Percentiles rank a stretch among this genome's conserved stretches.
These are phyloP conservation scores for Taphrorychus bicolor DNA, from an alignment of 2,888 invertebrate species.

Conservation along the genomic window DNA sequence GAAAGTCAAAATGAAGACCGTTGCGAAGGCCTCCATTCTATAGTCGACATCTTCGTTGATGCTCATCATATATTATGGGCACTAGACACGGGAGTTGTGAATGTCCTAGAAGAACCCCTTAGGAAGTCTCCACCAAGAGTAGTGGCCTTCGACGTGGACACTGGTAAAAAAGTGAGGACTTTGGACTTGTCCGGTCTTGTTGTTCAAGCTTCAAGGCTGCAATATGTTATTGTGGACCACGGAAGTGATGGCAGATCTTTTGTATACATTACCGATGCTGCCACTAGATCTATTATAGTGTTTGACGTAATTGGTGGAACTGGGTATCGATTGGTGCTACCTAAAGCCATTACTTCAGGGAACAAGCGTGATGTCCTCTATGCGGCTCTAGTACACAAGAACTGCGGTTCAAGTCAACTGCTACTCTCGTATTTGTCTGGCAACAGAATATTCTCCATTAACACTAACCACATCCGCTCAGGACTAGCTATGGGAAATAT, in stretches of 20 bases:
- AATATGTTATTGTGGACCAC: constrained; percentile 68
- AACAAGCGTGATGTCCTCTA: constrained; percentile 65
- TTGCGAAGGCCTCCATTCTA: constrained; percentile 75
- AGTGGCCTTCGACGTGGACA: constrained; percentile 65
- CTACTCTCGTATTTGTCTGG: constrained; percentile 68
- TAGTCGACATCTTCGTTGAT: constrained; percentile 70
- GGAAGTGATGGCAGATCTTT: constrained; percentile 61
- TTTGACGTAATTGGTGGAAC: constrained; percentile 62
- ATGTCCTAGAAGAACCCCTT: constrained; percentile 66
- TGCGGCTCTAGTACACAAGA: constrained; percentile 63
- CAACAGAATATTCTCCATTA: constrained; percentile 65
- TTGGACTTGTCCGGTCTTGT: constrained; percentile 65
- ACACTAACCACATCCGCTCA: constrained; percentile 62
- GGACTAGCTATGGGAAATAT: constrained; percentile 65
- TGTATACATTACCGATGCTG: constrained; percentile 63
- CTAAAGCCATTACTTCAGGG: constrained; percentile 60
- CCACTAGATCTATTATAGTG: constrained; percentile 60
- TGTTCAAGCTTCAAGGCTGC: constrained; percentile 63
- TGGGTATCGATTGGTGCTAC: constrained; percentile 67
- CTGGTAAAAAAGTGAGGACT: constrained; percentile 66
- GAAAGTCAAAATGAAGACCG: constrained; percentile 75
- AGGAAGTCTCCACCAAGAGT: constrained; percentile 68
- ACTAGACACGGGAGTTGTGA: constrained; percentile 67
- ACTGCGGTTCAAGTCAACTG: constrained; percentile 59
- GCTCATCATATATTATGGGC: constrained; percentile 67